These are phyloP conservation scores for Criorhina ranunculi DNA, from an alignment of 2,888 invertebrate species.

Conservation along the genomic window DNA sequence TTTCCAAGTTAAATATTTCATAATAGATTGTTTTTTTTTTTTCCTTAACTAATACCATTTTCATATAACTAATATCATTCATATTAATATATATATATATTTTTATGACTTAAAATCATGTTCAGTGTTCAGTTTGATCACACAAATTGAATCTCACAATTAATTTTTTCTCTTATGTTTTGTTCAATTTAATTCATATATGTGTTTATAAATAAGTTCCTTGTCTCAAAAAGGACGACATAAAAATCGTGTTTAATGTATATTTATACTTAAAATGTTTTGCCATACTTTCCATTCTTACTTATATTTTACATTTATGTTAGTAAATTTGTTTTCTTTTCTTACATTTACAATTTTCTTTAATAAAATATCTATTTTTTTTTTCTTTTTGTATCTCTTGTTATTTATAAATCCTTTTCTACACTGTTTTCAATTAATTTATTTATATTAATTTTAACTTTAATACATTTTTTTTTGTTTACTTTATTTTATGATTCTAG, in stretches of 20 bases:
- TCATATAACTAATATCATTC: conserved; percentile 51
- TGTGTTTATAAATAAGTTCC: conserved; percentile 70
- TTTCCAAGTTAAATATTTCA: conserved; percentile 65
- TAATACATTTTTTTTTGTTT: conserved; percentile 38
- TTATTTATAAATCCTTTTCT: conserved; percentile 54
- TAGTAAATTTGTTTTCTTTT: conserved; percentile 63
- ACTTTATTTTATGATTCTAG: conserved; percentile 27
- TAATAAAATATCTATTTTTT: conserved; percentile 70
- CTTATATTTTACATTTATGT: conserved; percentile 49
- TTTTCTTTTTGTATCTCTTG: conserved; percentile 35
- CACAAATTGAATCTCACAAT: conserved; percentile 76
- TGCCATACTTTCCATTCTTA: conserved; percentile 12
- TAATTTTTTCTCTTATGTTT: conserved; percentile 50
- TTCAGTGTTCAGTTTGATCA: conserved; percentile 74
- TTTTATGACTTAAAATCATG: conserved; percentile 75
- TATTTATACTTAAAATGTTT: conserved; percentile 57
- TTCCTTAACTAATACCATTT: conserved; percentile 44
- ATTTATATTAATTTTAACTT: conserved; percentile 31
- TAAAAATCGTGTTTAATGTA: conserved; percentile 66
- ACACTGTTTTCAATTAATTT: conserved; percentile 21
- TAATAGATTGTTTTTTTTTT: conserved; percentile 56
- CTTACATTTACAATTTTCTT: conserved; percentile 69
- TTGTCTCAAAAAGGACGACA: conserved; percentile 70
- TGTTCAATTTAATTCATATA: conserved; percentile 5
- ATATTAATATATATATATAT: conserved; percentile 70